Evolutionary conservation across 2,888 invertebrate genomes (phyloP), one percentile per base, ranked within the genome.

Genomic region (Polyploca ridens): DNA sequence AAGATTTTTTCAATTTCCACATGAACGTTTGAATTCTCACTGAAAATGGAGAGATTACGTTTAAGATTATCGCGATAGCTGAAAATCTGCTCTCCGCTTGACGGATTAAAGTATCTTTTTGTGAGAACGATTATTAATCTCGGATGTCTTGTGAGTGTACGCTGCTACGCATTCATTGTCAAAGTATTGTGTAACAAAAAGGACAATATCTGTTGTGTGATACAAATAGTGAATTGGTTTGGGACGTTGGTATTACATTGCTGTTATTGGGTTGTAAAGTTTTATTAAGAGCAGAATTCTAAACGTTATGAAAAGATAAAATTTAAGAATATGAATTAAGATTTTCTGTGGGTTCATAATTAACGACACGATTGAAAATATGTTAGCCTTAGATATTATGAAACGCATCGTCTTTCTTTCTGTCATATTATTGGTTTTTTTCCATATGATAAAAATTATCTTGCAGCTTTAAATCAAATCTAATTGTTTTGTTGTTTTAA

Each of bases 131-230:
- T 44, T 44, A 44, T 44, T 71, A 75, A 76, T 74, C 69, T 72
- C 63, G 61, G 71, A 70, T 71, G 69, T 70, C 14, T 70, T 69
- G 67, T 71, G 68, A 70, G 14, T 44, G 14, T 66, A 68, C 71
- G 69, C 63, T 69, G 66, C 65, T 71, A 71, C 70, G 68, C 70
- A 69, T 71, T 71, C 72, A 75, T 77, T 76, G 75, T 70, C 60
- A 67, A 68, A 68, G 70, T 73, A 74, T 77, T 76, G 71, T 74
- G 67, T 68, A 70, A 70, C 71, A 71, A 72, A 74, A 74, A 70
- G 69, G 71, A 72, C 69, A 73, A 72, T 65, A 73, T 74, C 13
- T 14, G 44, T 44, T 46, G 46, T 14, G n/a, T 46, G 7, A 46
- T 46, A 46, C n/a, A 46, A n/a, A 46, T 46, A 46, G 46, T 14